phyloP scores from a whole-genome alignment of 2,888 invertebrate species.

The Eupithecia subumbrata region DNA sequence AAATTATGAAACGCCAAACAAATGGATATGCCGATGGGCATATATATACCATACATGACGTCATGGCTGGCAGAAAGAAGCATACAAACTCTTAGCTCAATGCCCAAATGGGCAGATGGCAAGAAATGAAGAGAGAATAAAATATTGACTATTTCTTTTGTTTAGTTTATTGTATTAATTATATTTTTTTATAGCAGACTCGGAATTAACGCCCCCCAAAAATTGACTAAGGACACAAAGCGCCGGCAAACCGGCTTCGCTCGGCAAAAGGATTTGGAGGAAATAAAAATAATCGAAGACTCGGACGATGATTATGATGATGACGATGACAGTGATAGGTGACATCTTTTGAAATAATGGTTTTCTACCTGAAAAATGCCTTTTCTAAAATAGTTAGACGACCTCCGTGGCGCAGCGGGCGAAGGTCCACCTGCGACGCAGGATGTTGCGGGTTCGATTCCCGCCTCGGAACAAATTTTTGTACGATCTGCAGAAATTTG shows the following conservation, averaged over 20 bases:
- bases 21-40: too few relatives aligned
- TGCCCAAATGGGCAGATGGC: too few relatives aligned
- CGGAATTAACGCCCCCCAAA: conserved; percentile 52
- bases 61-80: too few relatives aligned
- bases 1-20: too few relatives aligned
- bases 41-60: too few relatives aligned
- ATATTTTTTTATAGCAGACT: conserved; percentile 61
- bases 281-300: conserved; percentile 41
- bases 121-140: too few relatives aligned
- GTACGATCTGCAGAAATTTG: too few relatives aligned
- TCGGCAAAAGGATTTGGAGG: conserved; percentile 53
- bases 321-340: conserved; percentile 17
- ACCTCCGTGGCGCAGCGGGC: too few relatives aligned
- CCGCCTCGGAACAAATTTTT: too few relatives aligned
- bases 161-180: conserved; percentile 28
- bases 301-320: conserved; percentile 10
- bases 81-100: too few relatives aligned
- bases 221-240: conserved; percentile 53
- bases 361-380: neutral
- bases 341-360: neutral
- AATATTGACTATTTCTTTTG: neutral
- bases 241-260: conserved; percentile 68
- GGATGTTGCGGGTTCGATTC: too few relatives aligned
- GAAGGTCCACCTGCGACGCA: too few relatives aligned
- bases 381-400: neutral